Percentiles rank a stretch among this genome's conserved stretches.
These are phyloP conservation scores for Nyctalus aviator DNA, from an alignment of 2,797 vertebrate species.

Conservation along the genomic window DNA sequence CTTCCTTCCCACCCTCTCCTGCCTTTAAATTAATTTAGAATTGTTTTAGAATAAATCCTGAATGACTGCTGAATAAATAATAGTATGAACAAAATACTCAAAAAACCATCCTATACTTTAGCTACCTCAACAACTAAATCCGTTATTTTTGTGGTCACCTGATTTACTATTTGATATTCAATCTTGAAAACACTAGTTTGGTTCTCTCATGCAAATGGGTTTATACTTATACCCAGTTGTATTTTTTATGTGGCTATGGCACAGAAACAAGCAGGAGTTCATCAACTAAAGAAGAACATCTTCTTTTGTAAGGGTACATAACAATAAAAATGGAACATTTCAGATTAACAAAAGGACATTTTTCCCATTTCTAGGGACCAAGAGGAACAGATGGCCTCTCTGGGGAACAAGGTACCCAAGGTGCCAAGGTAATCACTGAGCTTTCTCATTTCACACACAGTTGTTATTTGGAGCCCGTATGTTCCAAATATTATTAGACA, in stretches of 20 bases:
- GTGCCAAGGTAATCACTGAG: conserved; percentile 91
- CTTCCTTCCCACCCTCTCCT: no score
- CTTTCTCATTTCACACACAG: conserved; percentile 43
- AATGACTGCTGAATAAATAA: not conserved
- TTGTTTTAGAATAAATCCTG: conserved; percentile 33
- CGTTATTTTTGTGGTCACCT: not conserved
- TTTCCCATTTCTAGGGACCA: conserved; percentile 91
- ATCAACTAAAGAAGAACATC: not conserved
- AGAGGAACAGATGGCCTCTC: conserved; percentile 92
- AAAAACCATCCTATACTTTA: not conserved
- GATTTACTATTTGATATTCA: conserved; percentile 9
- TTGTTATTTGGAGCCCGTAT: not conserved
- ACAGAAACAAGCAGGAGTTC: conserved; percentile 37
- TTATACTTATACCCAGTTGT: not conserved
- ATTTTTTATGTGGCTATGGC: not conserved
- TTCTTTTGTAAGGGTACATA: not conserved
- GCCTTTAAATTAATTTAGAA: not conserved
- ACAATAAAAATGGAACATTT: not conserved
- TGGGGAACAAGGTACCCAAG: conserved; percentile 93
- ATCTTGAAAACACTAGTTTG: not conserved
- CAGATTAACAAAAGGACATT: conserved; percentile 57
- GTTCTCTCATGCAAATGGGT: not conserved
- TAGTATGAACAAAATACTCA: not conserved
- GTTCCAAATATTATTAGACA: no score
- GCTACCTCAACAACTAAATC: not conserved